Base-by-base conservation (phyloP, 2,113 vertebrate species). In the Tragelaphus imberbis region DNA sequence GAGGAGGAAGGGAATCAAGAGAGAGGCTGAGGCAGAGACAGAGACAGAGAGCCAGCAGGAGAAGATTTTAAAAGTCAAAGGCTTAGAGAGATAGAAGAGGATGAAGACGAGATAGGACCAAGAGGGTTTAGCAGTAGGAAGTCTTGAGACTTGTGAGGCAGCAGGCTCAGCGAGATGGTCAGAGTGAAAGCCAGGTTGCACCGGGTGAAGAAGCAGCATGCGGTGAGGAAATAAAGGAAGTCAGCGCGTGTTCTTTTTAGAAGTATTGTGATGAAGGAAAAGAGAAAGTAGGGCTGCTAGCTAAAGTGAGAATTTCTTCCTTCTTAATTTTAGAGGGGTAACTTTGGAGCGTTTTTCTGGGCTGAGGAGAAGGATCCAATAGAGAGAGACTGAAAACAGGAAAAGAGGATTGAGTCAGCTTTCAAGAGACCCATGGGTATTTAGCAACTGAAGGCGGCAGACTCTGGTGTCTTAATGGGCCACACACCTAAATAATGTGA, bases 151-250 rank as follows among this genome's bases (percentile, higher is more conserved):
- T 55, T 28, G 36, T 4, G 87, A 79, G 65, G 49, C 14, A 23
- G 33, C 36, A 30, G 90, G 25, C 28, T 71, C 51, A 11, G 21
- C 13, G 44, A 25, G 4, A 9, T 2, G 49, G 56, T 65, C 77
- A 85, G 56, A 58, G 40, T 6, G 61, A 91, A 68, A 86, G 49
- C 68, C 15, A 36, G 51, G 16, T 7, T 12, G 47, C 40, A 16
- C 23, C 1, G 44, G 65, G 65, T 63, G 49, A 84, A 49, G 53
- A n/a, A 33, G 86, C 13, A 82, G 47, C 28, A 0, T 33, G 84
- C 8, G 61, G 68, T 25, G 86, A 89, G 91, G 86, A 91, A 95
- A 89, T 40, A n/a, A 77, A 94, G 94, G 96, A 90, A 71, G 89
- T 95, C 47, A 61, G 63, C n/a, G 3, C 27, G 4, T 19, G 21